These are phyloP conservation scores for Leptinotarsa tumamoca DNA, from an alignment of 2,888 invertebrate species.

Conservation along the genomic window DNA sequence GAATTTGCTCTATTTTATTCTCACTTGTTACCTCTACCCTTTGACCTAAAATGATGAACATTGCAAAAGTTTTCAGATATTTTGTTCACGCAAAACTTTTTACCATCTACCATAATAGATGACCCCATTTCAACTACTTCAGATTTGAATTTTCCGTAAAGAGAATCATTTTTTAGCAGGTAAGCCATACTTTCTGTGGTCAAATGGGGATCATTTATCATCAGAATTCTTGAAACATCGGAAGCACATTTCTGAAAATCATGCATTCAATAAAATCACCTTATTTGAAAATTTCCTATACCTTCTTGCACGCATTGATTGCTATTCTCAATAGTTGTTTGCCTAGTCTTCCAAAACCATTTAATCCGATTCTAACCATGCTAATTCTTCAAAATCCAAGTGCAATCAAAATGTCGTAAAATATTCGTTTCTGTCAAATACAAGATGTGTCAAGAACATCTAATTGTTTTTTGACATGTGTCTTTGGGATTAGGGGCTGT, in stretches of 20 bases:
- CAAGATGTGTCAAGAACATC: not conserved
- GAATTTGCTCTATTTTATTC: constrained; percentile 41
- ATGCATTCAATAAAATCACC: not conserved
- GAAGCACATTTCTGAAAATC: constrained; percentile 37
- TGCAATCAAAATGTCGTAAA: not conserved
- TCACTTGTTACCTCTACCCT: constrained; percentile 42
- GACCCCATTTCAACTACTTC: constrained; percentile 44
- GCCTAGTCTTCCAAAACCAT: constrained; percentile 49
- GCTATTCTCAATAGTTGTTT: constrained; percentile 45
- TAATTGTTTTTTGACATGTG: not conserved
- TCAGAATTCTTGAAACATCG: constrained; percentile 37
- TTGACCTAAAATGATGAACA: constrained; percentile 35
- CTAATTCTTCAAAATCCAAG: constrained; percentile 10
- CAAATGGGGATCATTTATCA: constrained; percentile 47
- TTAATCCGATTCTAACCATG: constrained; percentile 50
- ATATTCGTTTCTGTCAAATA: not conserved
- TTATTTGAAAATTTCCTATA: not conserved
- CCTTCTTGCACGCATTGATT: constrained; percentile 43
- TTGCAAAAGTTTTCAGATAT: not conserved
- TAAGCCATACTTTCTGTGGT: constrained; percentile 40
- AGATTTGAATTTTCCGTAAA: constrained; percentile 39
- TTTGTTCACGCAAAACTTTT: constrained; percentile 2
- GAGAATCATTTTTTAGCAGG: constrained; percentile 44
- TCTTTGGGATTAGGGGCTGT: too few species aligned
- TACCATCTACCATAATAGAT: constrained; percentile 44